Evolutionary conservation across 2,888 invertebrate species (phyloP).

Genomic region (Hypena proboscidalis): DNA sequence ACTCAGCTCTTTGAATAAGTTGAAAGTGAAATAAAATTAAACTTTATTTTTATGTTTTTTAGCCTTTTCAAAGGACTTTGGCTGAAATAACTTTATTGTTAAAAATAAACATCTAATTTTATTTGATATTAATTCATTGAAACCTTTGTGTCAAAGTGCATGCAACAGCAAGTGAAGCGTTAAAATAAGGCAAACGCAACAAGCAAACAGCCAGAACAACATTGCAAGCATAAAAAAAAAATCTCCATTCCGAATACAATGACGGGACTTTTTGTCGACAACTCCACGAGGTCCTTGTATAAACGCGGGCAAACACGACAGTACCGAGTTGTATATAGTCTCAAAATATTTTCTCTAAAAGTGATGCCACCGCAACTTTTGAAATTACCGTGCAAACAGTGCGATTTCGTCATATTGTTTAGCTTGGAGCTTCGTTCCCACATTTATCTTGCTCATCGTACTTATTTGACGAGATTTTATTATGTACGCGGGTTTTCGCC

Average conservation of each 20-base stretch:
- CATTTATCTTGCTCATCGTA: conserved; percentile 54
- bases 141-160: background rate
- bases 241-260: conserved; percentile 12
- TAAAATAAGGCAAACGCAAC: conserved; percentile 9
- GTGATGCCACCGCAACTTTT: conserved; percentile 38
- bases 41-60: no score
- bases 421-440: conserved; percentile 34
- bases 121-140: background rate
- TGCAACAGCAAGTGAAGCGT: background rate
- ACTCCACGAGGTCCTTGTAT: conserved; percentile 27
- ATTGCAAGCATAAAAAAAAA: conserved; percentile 29
- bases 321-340: conserved; percentile 15
- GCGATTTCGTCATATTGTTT: conserved; percentile 53
- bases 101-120: background rate
- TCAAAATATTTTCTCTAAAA: conserved; percentile 21
- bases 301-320: conserved; percentile 12
- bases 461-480: conserved; percentile 66
- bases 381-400: conserved; percentile 60
- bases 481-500: conserved; percentile 59
- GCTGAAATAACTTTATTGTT: no score
- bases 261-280: conserved; percentile 27
- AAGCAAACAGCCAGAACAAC: conserved; percentile 12
- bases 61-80: no score
- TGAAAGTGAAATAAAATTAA: no score
- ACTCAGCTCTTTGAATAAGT: no score